Evolutionary conservation across 2,888 invertebrate genomes (phyloP).

Genomic region (Pterostichus madidus): DNA sequence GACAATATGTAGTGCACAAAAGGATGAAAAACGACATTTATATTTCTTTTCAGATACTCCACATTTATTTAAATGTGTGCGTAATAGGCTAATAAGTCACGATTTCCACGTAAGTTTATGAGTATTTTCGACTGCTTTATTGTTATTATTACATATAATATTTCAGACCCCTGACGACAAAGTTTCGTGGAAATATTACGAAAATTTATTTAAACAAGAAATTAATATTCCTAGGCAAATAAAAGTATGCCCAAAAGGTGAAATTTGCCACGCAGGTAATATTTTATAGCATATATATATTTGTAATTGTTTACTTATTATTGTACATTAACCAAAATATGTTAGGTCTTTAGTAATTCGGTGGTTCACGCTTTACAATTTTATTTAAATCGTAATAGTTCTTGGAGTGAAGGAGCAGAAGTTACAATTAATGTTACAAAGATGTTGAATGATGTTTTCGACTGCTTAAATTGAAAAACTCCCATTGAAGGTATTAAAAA

Average conservation of each 20-base stretch:
- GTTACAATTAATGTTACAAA: neutral
- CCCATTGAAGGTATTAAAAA: conserved; percentile 61
- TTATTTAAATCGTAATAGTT: conserved; percentile 1
- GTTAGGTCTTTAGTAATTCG: conserved; percentile 9
- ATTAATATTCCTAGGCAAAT: conserved; percentile 61
- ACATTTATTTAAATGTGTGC: conserved; percentile 69
- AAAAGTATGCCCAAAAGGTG: conserved; percentile 63
- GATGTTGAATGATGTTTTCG: conserved; percentile 13
- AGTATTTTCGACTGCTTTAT: conserved; percentile 42
- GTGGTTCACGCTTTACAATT: conserved; percentile 14
- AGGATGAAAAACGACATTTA: conserved; percentile 66
- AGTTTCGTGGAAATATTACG: conserved; percentile 66
- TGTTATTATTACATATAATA: conserved; percentile 12
- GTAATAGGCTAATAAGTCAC: conserved; percentile 68
- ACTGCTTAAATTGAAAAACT: conserved; percentile 25
- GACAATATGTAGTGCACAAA: too few species aligned
- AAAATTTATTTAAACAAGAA: conserved; percentile 59
- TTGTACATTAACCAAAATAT: neutral
- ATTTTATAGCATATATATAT: neutral
- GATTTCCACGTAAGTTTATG: conserved; percentile 67
- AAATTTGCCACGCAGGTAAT: conserved; percentile 10
- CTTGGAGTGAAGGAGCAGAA: conserved; percentile 6
- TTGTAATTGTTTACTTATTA: neutral
- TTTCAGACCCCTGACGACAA: conserved; percentile 49
- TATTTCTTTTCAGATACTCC: conserved; percentile 69